Percentiles rank a stretch among this genome's conserved stretches.
Conservation (phyloP, 1,140 invertebrate species). For the Campoletis sonorensis region DNA sequence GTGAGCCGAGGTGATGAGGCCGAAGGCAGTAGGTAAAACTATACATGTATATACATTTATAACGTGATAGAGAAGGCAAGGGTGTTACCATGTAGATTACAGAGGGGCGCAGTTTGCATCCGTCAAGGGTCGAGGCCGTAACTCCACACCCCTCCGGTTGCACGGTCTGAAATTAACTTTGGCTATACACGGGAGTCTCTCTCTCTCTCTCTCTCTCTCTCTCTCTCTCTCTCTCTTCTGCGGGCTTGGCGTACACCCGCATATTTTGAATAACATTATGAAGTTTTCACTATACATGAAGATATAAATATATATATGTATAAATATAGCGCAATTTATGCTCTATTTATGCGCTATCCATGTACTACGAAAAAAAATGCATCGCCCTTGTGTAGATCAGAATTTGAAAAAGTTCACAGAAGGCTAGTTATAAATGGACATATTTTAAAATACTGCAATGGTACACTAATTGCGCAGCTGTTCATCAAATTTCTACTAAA, state of each 20-base stretch:
- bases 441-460: too few species aligned
- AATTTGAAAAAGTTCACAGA: too few species aligned
- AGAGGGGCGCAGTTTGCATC: constrained; percentile 45
- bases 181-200: constrained; percentile 23
- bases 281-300: not conserved
- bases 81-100: constrained; percentile 38
- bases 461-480: too few species aligned
- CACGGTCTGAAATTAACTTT: constrained; percentile 39
- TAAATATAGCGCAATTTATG: not conserved
- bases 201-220: constrained; percentile 23
- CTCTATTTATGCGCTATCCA: not conserved
- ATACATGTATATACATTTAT: not conserved
- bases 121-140: constrained; percentile 30
- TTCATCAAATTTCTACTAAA: too few species aligned
- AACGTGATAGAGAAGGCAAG: constrained; percentile 3
- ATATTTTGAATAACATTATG: constrained; percentile 41
- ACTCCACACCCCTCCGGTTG: constrained; percentile 7
- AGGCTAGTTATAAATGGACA: too few species aligned
- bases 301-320: not conserved
- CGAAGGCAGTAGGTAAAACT: not conserved
- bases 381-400: too few species aligned
- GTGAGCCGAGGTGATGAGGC: constrained; percentile 16
- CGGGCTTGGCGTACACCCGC: constrained; percentile 12
- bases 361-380: not conserved
- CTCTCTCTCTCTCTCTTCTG: constrained; percentile 20